These are phyloP conservation scores for Megathymus violae DNA, from an alignment of 1,140 invertebrate species.

Conservation along the genomic window DNA sequence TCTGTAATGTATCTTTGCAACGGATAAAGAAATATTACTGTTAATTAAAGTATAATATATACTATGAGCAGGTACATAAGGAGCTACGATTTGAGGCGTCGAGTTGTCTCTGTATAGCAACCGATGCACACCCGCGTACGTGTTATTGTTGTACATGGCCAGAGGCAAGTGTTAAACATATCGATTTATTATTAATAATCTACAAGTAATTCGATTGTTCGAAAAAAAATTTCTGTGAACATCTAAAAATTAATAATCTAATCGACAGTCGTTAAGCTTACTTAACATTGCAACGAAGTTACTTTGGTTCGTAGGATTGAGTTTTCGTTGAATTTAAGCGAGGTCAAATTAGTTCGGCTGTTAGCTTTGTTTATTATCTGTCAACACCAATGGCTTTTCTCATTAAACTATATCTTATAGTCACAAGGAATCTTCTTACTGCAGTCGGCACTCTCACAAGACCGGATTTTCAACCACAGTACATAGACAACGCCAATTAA, in stretches of 20 bases:
- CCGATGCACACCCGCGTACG: constrained; percentile 35
- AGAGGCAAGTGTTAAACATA: constrained; percentile 16
- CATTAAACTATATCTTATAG: constrained; percentile 25
- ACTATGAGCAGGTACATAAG: constrained; percentile 5
- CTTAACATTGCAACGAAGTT: neutral
- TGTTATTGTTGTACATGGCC: constrained; percentile 13
- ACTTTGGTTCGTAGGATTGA: neutral
- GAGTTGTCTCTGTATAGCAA: constrained; percentile 44
- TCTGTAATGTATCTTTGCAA: constrained; percentile 5
- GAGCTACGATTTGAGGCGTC: constrained; percentile 45
- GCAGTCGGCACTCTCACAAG: constrained; percentile 23
- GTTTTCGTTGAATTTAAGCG: constrained; percentile 15
- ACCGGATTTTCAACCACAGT: constrained; percentile 9
- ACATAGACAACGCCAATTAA: constrained; percentile 42
- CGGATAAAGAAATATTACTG: constrained; percentile 17
- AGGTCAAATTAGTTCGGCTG: constrained; percentile 29
- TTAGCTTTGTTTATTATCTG: constrained; percentile 28
- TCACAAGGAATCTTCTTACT: constrained; percentile 25
- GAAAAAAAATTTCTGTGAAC: neutral
- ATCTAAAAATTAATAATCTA: neutral
- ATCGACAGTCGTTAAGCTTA: neutral
- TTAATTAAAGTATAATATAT: constrained; percentile 29
- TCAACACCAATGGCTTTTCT: constrained; percentile 29
- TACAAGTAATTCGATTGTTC: neutral
- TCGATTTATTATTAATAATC: neutral